phyloP scores from a whole-genome alignment of 2,113 vertebrate genomes.

The Rousettus leschenaultii region DNA sequence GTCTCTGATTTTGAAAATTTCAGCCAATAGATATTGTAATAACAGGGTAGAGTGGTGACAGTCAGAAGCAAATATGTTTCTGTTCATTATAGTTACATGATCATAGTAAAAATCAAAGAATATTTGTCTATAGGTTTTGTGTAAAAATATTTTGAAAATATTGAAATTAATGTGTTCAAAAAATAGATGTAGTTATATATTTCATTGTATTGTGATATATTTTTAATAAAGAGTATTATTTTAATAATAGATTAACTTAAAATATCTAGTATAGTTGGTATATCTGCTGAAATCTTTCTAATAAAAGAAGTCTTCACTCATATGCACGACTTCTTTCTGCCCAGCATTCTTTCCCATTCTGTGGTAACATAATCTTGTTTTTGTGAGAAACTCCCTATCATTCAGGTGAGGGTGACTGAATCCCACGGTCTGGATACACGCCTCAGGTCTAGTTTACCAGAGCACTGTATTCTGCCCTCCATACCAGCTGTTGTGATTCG shows the following conservation, averaged over 20 bases:
- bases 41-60: background rate
- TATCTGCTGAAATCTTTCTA: background rate
- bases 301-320: background rate
- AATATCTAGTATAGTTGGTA: background rate
- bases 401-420: background rate
- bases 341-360: background rate
- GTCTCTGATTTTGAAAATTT: background rate
- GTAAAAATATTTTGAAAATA: background rate
- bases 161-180: background rate
- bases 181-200: background rate
- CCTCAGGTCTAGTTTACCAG: background rate
- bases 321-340: background rate
- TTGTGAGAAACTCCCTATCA: background rate
- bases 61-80: background rate
- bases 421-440: too few relatives aligned
- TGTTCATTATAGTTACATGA: background rate
- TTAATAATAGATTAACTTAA: background rate
- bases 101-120: background rate
- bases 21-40: background rate
- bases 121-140: background rate
- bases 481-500: background rate
- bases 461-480: background rate
- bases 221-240: background rate
- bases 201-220: background rate
- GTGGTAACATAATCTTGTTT: background rate